Percentiles rank a stretch among this genome's conserved stretches.
Evolutionary conservation across 1,140 invertebrate species (phyloP).

Genomic region (Pseudobourletiella spinata): DNA sequence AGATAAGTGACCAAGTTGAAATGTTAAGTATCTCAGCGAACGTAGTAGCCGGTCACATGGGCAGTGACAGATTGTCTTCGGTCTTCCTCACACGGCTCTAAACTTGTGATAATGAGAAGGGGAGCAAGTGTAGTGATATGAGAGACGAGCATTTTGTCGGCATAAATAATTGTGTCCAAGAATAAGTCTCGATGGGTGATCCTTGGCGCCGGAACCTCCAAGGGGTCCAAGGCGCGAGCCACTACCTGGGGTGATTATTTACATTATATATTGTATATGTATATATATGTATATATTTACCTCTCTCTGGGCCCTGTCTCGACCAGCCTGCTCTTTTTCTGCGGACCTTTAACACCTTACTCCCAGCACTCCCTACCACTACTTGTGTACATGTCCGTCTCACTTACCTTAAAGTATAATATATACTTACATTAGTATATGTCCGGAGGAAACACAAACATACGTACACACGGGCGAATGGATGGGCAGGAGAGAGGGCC

Average conservation of each 20-base stretch:
- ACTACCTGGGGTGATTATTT: constrained; percentile 30
- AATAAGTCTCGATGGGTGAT: constrained; percentile 31
- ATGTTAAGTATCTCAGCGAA: neutral
- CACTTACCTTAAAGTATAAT: no score
- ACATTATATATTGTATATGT: constrained; percentile 14
- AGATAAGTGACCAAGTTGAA: neutral
- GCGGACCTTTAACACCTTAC: constrained; percentile 23
- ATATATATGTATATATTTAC: neutral
- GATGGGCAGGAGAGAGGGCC: no score
- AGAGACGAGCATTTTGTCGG: constrained; percentile 29
- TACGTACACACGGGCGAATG: no score
- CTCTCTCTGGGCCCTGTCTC: constrained; percentile 1
- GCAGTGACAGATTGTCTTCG: constrained; percentile 14
- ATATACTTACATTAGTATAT: no score
- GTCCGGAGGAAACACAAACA: no score
- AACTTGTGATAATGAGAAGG: constrained; percentile 17
- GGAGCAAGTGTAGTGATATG: constrained; percentile 11
- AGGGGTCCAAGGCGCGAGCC: constrained; percentile 28
- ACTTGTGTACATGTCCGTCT: no score
- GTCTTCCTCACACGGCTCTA: constrained; percentile 1
- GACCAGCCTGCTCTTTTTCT: neutral
- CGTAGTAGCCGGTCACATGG: constrained; percentile 3
- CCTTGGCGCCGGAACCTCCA: constrained; percentile 15
- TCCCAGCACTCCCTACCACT: no score
- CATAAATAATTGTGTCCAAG: constrained; percentile 28